Percentiles rank a stretch among this genome's conserved stretches.
phyloP scores from a whole-genome alignment of 2,797 vertebrate genomes.

The Rhodeus uyekii region DNA sequence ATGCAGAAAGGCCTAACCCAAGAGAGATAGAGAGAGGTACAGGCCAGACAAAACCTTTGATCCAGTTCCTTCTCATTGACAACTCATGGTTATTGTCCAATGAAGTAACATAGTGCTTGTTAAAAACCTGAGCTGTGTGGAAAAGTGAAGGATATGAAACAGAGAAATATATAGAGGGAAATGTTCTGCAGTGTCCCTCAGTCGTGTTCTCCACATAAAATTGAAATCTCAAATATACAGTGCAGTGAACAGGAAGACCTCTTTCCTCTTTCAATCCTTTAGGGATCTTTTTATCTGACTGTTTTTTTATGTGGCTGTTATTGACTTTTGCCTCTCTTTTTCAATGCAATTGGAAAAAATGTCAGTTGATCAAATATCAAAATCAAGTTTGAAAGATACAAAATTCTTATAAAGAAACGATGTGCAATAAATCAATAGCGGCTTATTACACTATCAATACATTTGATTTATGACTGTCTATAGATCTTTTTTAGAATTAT shows the following conservation, averaged over 20 bases:
- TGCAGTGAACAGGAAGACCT: conserved; percentile 8
- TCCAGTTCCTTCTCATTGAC: background rate
- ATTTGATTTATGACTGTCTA: background rate
- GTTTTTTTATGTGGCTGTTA: background rate
- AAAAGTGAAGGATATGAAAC: background rate
- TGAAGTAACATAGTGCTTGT: background rate
- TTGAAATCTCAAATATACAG: background rate
- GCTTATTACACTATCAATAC: background rate
- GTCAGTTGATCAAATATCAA: no score
- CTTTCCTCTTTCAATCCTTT: background rate
- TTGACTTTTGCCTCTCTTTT: background rate
- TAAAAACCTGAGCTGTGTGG: background rate
- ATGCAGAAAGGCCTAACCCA: conserved; percentile 11
- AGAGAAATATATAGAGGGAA: background rate
- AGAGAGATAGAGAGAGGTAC: conserved; percentile 1
- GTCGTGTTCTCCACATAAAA: background rate
- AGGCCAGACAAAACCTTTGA: conserved; percentile 14
- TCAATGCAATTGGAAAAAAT: background rate
- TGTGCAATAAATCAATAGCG: background rate
- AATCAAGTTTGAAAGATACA: background rate
- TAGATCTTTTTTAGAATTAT: background rate
- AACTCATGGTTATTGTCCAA: background rate
- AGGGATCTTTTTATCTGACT: background rate
- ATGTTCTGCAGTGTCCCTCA: background rate
- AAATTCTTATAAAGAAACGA: background rate